Conservation (phyloP, 2,888 invertebrate genomes). For the Bellardia pandia region DNA sequence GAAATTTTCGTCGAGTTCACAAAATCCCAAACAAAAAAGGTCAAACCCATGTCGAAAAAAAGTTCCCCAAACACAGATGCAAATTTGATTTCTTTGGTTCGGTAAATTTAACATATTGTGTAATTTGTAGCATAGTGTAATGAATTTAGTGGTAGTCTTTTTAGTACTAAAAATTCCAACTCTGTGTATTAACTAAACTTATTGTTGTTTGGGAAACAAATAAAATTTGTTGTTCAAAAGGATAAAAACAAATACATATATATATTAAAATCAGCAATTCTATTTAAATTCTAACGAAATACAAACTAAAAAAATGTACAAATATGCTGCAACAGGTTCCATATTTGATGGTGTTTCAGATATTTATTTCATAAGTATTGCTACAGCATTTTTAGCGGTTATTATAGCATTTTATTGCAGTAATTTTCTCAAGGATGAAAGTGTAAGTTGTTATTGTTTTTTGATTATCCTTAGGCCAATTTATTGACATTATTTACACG, state of each 20-base stretch:
- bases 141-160: too few relatives aligned
- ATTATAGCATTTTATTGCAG: conserved; percentile 76
- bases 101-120: too few relatives aligned
- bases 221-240: background rate
- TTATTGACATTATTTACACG: conserved; percentile 7
- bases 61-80: too few relatives aligned
- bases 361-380: conserved; percentile 75
- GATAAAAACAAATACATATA: conserved; percentile 1
- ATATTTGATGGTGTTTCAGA: conserved; percentile 75
- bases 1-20: too few relatives aligned
- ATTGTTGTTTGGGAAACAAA: background rate
- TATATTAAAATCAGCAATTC: background rate
- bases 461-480: background rate
- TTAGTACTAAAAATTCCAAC: too few relatives aligned
- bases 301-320: conserved; percentile 63
- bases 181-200: too few relatives aligned
- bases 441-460: conserved; percentile 59
- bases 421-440: conserved; percentile 75
- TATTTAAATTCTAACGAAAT: background rate
- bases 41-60: too few relatives aligned
- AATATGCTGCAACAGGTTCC: conserved; percentile 62
- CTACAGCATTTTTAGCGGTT: conserved; percentile 76
- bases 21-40: too few relatives aligned
- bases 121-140: too few relatives aligned
- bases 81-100: too few relatives aligned